Evolutionary conservation across 2,113 vertebrate species (phyloP), one percentile per base, ranked within the genome.

Genomic region (Platichthys stellatus): DNA sequence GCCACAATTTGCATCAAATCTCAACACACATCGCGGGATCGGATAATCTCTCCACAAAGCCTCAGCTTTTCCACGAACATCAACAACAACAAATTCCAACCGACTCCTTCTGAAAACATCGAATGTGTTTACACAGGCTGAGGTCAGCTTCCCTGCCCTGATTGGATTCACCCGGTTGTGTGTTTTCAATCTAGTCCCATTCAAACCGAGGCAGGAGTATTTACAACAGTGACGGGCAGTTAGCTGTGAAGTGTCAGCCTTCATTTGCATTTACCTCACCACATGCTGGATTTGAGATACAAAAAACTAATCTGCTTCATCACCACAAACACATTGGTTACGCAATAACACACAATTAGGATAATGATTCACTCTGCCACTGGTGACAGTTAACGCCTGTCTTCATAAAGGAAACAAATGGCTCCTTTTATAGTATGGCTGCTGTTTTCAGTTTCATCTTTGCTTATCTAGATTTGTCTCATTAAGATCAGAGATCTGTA

Each of bases 21-120:
- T 82, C 69, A 76, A 83, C 20, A 80, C 63, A 77, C 83, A 74
- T 83, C 80, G 66, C 23, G 26, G 73, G 78, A 84, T 83, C 64
- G 35, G 69, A 57, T 91, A 91, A 93, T 92, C 89, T 83, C 76
- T 14, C 18, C 40, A 56, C 85, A 81, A 78, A 84, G 66, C 47
- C 72, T 56, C 54, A 35, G 72, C 38, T 62, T 74, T 66, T 84
- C 80, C 43, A 66, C 23, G 57, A 31, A 63, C 51, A 74, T 60
- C 24, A 67, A 67, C 80, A 31, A 63, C 23, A 43, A 60, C 23
- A 60, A 53, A 68, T 57, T 23, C 21, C n/a, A 18, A 69, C 35
- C 2, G 49, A 66, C 76, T 78, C 23, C 53, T 74, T 75, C 57
- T 60, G 56, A 80, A 82, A 77, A 83, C 83, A 80, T 12, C 11